Evolutionary conservation across 2,113 vertebrate species (phyloP), one percentile per base, ranked within the genome.

Genomic region (Calyptomena viridis): DNA sequence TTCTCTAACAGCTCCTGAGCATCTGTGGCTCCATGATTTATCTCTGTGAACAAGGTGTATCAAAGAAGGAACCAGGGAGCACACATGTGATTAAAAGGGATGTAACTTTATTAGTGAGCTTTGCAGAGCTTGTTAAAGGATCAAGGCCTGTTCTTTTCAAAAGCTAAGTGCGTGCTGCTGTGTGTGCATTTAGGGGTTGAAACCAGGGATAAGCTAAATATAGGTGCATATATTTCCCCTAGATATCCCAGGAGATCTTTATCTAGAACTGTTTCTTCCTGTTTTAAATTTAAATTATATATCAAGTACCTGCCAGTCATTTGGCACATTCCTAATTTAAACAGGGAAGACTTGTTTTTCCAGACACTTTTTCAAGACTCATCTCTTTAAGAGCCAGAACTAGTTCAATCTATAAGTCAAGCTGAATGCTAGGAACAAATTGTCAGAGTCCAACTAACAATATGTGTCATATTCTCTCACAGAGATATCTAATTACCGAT

Each of bases 291-390:
- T 96, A 96, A 96, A 97, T 97, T 94, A 94, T 81, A 84, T 92
- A 97, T 95, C 93, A 91, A 93, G 84, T 94, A 93, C 78, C 87
- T 92, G 96, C 96, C 97, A 97, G 94, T 93, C 92, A 88, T 94
- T 96, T 83, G 77, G 56, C 92, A 96, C 95, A 93, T 97, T 98
- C 97, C 94, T 96, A 85, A 93, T 93, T 91, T 94, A 95, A 97
- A 97, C 97, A 87, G 78, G 96, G 92, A 91, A 85, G 96, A 97
- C 97, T 96, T 47, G 97, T 97, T 98, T 96, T 97, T 97, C 97
- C 93, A 94, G 97, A 96, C 90, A 81, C 85, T 76, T 97, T 96
- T 92, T 89, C 64, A 93, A 94, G 92, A 95, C 93, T 96, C 90
- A 93, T 91, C 89, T 97, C 90, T 97, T 94, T 94, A 97, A 97